Conservation (phyloP, 2,888 invertebrate genomes). For the Ormyrus rosae region DNA sequence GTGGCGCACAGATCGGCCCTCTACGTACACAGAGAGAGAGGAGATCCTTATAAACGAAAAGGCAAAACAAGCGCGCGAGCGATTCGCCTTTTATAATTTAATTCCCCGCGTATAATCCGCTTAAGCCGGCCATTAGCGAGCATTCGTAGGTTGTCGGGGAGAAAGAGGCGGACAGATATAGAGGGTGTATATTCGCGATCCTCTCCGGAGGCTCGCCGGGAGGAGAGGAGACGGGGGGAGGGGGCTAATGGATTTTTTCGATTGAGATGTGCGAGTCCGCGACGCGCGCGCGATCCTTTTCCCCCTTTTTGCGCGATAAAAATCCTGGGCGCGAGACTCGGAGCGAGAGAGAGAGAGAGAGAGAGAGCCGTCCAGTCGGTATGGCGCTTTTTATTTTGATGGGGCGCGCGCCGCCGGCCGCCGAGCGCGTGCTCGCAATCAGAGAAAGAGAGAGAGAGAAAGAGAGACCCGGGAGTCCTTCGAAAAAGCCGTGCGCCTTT, state of each 20-base stretch:
- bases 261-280: conserved; percentile 65
- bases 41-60: conserved; percentile 40
- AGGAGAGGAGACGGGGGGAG: conserved; percentile 48
- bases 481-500: conserved; percentile 17
- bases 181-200: neutral
- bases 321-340: conserved; percentile 56
- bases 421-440: conserved; percentile 49
- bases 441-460: neutral
- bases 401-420: conserved; percentile 7
- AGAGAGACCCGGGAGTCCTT: conserved; percentile 9
- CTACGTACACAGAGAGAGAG: conserved; percentile 15
- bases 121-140: conserved; percentile 70
- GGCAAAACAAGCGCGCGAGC: conserved; percentile 67
- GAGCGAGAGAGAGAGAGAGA: too few relatives aligned
- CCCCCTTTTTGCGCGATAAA: conserved; percentile 59
- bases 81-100: conserved; percentile 66
- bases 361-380: neutral
- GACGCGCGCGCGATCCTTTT: conserved; percentile 46
- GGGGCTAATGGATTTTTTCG: conserved; percentile 72
- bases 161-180: too few relatives aligned
- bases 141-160: conserved; percentile 29
- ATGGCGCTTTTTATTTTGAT: conserved; percentile 30
- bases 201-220: conserved; percentile 11
- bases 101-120: conserved; percentile 68
- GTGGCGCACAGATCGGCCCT: conserved; percentile 53